These are phyloP conservation scores for Leptinotarsa tumamoca DNA, from an alignment of 2,888 invertebrate genomes.

Conservation along the genomic window DNA sequence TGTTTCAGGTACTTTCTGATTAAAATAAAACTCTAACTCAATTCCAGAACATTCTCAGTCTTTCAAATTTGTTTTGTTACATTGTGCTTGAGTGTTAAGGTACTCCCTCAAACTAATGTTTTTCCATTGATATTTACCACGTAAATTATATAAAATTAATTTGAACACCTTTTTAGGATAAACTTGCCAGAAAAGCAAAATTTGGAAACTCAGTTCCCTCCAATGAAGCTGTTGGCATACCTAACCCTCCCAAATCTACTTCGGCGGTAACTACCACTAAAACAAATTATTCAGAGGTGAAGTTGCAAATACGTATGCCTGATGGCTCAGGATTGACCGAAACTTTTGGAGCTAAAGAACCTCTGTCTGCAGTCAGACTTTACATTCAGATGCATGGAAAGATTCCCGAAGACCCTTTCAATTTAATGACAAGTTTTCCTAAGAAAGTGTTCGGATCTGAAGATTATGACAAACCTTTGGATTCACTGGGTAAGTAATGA, in stretches of 20 bases:
- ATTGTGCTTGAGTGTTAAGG: too few relatives aligned
- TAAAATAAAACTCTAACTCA: not conserved
- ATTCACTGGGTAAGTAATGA: slow-evolving; percentile 76
- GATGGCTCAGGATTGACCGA: slow-evolving; percentile 81
- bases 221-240: slow-evolving; percentile 49
- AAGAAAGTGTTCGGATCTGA: slow-evolving; percentile 86
- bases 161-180: slow-evolving; percentile 72
- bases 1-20: too few relatives aligned
- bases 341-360: slow-evolving; percentile 87
- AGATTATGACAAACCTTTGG: slow-evolving; percentile 90
- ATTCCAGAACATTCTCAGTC: not conserved
- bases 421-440: slow-evolving; percentile 92
- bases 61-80: not conserved
- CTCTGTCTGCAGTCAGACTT: slow-evolving; percentile 89
- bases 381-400: slow-evolving; percentile 88
- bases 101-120: too few relatives aligned
- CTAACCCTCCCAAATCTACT: slow-evolving; percentile 60
- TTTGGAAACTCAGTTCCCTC: slow-evolving; percentile 58
- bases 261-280: slow-evolving; percentile 40
- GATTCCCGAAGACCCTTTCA: slow-evolving; percentile 76
- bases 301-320: slow-evolving; percentile 82
- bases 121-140: too few relatives aligned
- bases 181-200: slow-evolving; percentile 82
- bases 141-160: not conserved
- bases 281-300: slow-evolving; percentile 75